phyloP scores from a whole-genome alignment of 2,797 vertebrate species.

The Lycodopsis pacificus region DNA sequence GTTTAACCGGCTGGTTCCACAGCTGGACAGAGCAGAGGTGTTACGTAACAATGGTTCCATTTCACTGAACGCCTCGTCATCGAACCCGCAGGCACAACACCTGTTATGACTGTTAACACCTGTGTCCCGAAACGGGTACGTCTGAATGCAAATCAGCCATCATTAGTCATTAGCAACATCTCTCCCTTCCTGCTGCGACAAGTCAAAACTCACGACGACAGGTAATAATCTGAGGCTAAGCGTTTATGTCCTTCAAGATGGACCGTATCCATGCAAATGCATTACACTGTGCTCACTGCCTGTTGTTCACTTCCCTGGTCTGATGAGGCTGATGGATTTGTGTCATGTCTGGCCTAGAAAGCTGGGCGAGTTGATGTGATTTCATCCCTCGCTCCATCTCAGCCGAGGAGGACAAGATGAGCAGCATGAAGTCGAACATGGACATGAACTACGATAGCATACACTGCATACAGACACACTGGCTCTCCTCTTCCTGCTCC shows the following conservation, averaged over 20 bases:
- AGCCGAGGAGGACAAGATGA: background rate
- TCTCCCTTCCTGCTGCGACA: too few relatives aligned
- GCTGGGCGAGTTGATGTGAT: background rate
- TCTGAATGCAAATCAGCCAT: background rate
- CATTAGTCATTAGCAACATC: background rate
- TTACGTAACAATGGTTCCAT: background rate
- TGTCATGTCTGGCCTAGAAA: background rate
- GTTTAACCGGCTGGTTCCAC: background rate
- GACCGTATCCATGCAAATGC: too few relatives aligned
- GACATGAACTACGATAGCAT: constrained; percentile 7
- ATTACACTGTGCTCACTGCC: background rate
- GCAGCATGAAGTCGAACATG: background rate
- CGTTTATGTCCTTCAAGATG: too few relatives aligned
- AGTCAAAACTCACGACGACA: too few relatives aligned
- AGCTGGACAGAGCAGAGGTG: background rate
- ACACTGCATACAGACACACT: background rate
- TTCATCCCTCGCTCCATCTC: background rate
- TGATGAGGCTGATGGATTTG: background rate
- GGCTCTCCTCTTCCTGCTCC: background rate
- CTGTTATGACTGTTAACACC: too few relatives aligned
- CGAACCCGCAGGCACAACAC: background rate
- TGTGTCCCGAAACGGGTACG: background rate
- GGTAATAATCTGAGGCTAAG: too few relatives aligned
- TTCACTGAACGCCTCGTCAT: background rate
- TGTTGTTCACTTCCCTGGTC: background rate